phyloP scores from a whole-genome alignment of 2,888 invertebrate species.

The Halictus quadricinctus region DNA sequence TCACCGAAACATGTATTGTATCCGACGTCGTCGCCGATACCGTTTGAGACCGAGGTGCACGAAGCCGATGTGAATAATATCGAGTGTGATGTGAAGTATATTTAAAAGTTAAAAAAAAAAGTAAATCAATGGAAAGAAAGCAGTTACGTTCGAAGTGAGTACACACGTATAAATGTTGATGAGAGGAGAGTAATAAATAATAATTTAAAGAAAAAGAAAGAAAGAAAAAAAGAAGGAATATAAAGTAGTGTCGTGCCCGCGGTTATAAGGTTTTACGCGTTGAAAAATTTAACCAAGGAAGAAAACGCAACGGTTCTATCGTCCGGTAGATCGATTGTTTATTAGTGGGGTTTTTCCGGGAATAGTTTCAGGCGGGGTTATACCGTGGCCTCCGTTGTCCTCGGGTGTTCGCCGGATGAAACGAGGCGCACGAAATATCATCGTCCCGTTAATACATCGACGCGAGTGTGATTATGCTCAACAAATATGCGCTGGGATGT shows the following conservation, averaged over 20 bases:
- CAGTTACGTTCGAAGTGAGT: conserved; percentile 53
- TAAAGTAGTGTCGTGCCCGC: conserved; percentile 51
- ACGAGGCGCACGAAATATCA: conserved; percentile 21
- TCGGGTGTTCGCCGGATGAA: conserved; percentile 32
- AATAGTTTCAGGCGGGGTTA: conserved; percentile 36
- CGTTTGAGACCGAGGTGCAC: conserved; percentile 30
- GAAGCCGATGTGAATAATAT: conserved; percentile 34
- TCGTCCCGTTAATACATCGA: conserved; percentile 17
- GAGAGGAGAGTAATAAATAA: neutral
- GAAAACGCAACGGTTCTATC: conserved; percentile 49
- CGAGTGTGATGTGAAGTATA: conserved; percentile 44
- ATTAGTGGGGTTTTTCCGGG: conserved; percentile 49
- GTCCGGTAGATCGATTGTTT: conserved; percentile 50
- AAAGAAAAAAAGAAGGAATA: neutral
- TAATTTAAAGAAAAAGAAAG: neutral
- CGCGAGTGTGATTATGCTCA: conserved; percentile 59
- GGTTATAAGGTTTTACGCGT: conserved; percentile 25
- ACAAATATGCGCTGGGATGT: conserved; percentile 64
- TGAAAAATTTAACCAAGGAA: conserved; percentile 34
- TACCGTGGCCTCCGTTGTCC: neutral
- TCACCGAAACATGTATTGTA: conserved; percentile 35
- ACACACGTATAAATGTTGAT: neutral
- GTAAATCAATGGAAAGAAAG: conserved; percentile 28
- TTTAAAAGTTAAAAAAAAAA: neutral
- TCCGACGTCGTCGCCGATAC: conserved; percentile 35